phyloP scores from a whole-genome alignment of 2,113 vertebrate species.

The Peromyscus californicus region DNA sequence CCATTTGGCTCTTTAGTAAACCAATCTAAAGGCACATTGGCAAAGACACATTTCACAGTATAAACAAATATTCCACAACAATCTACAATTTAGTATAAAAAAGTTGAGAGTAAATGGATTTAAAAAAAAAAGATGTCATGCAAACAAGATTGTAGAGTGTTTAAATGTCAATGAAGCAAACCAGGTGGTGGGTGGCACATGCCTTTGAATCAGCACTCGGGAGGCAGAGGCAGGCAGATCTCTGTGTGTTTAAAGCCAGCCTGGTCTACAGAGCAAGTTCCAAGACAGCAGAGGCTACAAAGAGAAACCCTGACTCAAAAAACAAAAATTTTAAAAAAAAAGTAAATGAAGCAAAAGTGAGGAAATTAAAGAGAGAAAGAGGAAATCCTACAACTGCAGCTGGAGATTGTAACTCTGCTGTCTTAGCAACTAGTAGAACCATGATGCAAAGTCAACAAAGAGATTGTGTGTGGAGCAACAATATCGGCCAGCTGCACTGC shows the following conservation, averaged over 20 bases:
- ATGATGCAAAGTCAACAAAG: not conserved
- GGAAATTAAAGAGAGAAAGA: not conserved
- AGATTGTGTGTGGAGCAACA: not conserved
- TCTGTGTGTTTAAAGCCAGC: not conserved
- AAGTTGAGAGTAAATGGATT: not conserved
- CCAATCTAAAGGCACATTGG: not conserved
- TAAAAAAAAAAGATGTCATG: not conserved
- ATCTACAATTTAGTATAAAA: not conserved
- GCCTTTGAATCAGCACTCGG: too few species aligned
- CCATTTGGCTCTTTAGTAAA: not conserved
- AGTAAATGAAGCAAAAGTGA: not conserved
- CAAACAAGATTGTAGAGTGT: not conserved
- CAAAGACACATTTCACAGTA: not conserved
- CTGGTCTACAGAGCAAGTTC: not conserved
- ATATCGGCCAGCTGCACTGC: not conserved
- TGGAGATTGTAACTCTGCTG: not conserved
- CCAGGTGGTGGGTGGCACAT: not conserved
- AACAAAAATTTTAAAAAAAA: not conserved
- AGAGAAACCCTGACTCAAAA: not conserved
- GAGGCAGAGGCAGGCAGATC: not conserved
- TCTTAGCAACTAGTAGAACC: not conserved
- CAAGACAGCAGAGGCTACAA: not conserved
- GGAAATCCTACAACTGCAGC: not conserved
- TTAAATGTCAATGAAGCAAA: conserved; percentile 23
- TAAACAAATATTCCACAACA: not conserved